Percentiles rank a stretch among this genome's conserved stretches.
These are phyloP conservation scores for Agonopterix alstromeriana DNA, from an alignment of 2,888 invertebrate species.

Conservation along the genomic window DNA sequence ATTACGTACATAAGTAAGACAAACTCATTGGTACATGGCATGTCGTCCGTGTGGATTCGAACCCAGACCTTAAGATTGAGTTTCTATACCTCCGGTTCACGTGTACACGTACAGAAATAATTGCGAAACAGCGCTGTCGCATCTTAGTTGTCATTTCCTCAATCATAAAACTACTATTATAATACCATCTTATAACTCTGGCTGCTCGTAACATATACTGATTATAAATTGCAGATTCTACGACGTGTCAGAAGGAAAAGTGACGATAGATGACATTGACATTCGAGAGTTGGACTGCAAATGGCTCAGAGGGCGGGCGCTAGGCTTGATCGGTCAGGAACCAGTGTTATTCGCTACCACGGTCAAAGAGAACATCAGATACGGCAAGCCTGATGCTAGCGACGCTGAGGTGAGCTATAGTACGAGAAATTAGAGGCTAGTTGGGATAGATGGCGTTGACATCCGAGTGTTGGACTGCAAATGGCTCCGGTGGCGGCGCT, in stretches of 20 bases:
- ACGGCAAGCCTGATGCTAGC: constrained; percentile 84
- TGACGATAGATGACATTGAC: constrained; percentile 86
- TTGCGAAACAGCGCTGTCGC: no score
- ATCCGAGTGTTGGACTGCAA: constrained; percentile 83
- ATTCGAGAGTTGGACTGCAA: constrained; percentile 83
- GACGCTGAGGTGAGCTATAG: constrained; percentile 77
- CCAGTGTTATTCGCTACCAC: constrained; percentile 95
- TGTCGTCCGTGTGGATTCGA: no score
- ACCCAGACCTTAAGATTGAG: no score
- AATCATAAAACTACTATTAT: no score
- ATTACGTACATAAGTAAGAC: no score
- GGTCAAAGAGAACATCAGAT: constrained; percentile 95
- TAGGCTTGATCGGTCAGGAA: constrained; percentile 95
- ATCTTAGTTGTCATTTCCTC: no score
- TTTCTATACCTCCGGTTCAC: no score
- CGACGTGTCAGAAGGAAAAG: constrained; percentile 82
- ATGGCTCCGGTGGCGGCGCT: constrained; percentile 92
- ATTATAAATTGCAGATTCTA: constrained; percentile 80
- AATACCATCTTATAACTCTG: no score
- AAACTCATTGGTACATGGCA: no score
- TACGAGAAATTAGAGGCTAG: constrained; percentile 46
- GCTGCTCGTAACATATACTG: no score
- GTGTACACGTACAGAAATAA: no score
- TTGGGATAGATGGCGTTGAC: constrained; percentile 86
- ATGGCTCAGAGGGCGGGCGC: constrained; percentile 89